Base-by-base conservation (phyloP, 2,113 vertebrate species). In the Rhea americana region DNA sequence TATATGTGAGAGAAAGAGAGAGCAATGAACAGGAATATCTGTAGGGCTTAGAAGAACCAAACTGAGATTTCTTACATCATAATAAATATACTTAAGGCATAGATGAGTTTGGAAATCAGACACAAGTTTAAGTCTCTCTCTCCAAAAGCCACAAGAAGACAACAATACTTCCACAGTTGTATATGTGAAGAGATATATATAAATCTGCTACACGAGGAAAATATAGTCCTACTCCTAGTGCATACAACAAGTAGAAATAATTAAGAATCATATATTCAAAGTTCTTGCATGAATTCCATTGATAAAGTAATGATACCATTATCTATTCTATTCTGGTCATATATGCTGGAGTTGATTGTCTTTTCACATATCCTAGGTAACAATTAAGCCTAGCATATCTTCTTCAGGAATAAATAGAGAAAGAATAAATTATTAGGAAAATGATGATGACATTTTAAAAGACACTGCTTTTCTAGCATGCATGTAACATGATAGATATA, bases 291-390 rank as follows among this genome's bases (percentile, higher is more conserved):
- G 1, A 83, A 58, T 80, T 63, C 9, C 32, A 47, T 6, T 56
- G 17, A 47, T 37, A 71, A 41, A 80, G 50, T 65, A 65, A 71
- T 47, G 6, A 56, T 30, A 45, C 2, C 32, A 75, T 70, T 56
- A 25, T 51, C 11, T 77, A 15, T 20, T 91, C 78, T 19, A 84
- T 5, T 24, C 47, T 72, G 32, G 9, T 72, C 13, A 12, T 5
- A 0, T 70, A 35, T 1, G 0, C 61, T 63, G n/a, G 9, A 45
- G 41, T 63, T 80, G 15, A 5, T 7, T 51, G 13, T 39, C 39
- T 82, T 82, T 55, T 11, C 20, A 37, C 16, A 5, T 16, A 25
- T 43, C 37, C n/a, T 51, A 55, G 19, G 10, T 41, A 91, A 45
- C 14, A 82, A 13, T 5, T 25, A 85, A 55, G 10, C 3, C 30